Evolutionary conservation across 2,113 vertebrate genomes (phyloP).

Genomic region (Pseudolaguvia tuberculata): DNA sequence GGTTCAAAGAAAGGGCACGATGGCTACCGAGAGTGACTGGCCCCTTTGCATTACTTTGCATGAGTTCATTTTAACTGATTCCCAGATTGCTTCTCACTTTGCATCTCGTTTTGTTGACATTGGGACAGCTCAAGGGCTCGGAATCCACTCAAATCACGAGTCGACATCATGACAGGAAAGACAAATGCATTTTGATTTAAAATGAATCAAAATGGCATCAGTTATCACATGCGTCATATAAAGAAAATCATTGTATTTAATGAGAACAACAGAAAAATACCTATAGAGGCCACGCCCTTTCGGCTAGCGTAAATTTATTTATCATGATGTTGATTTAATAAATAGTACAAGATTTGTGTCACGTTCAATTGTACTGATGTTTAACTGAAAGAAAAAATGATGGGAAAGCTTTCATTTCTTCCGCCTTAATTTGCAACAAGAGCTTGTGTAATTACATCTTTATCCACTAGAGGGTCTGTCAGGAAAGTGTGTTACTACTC

Average conservation of each 20-base stretch:
- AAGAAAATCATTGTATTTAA: not conserved
- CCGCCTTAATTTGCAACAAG: not conserved
- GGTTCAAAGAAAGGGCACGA: constrained; percentile 68
- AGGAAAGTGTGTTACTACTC: constrained; percentile 26
- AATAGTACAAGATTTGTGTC: not conserved
- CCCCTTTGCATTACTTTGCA: constrained; percentile 66
- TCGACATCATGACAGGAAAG: not conserved
- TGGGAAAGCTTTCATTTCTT: not conserved
- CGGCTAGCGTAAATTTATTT: not conserved
- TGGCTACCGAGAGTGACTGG: constrained; percentile 48
- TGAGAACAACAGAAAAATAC: not conserved
- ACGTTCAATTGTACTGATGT: not conserved
- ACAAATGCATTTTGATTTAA: not conserved
- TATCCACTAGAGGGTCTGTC: constrained; percentile 65
- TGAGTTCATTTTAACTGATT: constrained; percentile 59
- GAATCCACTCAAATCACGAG: not conserved
- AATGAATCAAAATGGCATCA: not conserved
- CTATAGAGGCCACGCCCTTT: not conserved
- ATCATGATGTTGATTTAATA: not conserved
- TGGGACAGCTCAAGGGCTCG: constrained; percentile 25
- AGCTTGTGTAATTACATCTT: constrained; percentile 44
- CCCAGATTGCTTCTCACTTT: constrained; percentile 62
- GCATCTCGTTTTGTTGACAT: constrained; percentile 56
- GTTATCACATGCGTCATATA: not conserved
- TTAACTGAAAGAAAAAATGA: not conserved